Evolutionary conservation across 1,140 invertebrate species (phyloP), one percentile per base, ranked within the genome.

Genomic region (Sipha flava): DNA sequence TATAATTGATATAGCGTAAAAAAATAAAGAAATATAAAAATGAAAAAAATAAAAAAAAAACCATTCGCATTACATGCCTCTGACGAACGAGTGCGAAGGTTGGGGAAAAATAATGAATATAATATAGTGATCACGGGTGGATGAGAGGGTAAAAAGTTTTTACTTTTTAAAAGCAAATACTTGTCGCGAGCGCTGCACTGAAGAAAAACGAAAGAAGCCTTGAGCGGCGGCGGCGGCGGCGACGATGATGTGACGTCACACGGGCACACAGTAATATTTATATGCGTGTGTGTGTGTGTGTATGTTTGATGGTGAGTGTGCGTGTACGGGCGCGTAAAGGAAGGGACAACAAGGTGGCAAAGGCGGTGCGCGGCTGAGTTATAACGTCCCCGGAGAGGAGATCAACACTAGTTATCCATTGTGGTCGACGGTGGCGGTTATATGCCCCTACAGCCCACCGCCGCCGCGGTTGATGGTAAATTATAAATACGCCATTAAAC

Each of bases 401-500:
- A 52, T 77, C 73, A 77, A 77, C 73, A 77, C 73, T 59, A 77
- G 73, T 77, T 77, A 77, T 77, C 73, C 73, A 77, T 77, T 77
- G 73, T 77, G 73, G 73, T 77, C 73, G 70, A n/a, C 47, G 49
- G 14, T 37, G 23, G 52, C 37, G 37, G 37, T 70, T 29, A 23
- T 68, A 29, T 47, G 2, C 21, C 70, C 16, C 40, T 16, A 23
- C 23, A 16, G 10, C 34, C 62, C 52, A 9, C 14, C 29, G 29
- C 31, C 31, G 16, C 31, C 14, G 57, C 16, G 14, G 57, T 23
- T 31, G 73, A 59, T 57, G 73, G 47, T 77, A 77, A 77, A 77
- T 77, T 77, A 77, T 77, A 77, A 77, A 77, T 77, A 77, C 73
- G 73, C 73, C 73, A 77, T 77, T 77, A 77, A 77, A 77, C 73